phyloP scores from a whole-genome alignment of 2,113 vertebrate species.

The Romanogobio albipinnatus region DNA sequence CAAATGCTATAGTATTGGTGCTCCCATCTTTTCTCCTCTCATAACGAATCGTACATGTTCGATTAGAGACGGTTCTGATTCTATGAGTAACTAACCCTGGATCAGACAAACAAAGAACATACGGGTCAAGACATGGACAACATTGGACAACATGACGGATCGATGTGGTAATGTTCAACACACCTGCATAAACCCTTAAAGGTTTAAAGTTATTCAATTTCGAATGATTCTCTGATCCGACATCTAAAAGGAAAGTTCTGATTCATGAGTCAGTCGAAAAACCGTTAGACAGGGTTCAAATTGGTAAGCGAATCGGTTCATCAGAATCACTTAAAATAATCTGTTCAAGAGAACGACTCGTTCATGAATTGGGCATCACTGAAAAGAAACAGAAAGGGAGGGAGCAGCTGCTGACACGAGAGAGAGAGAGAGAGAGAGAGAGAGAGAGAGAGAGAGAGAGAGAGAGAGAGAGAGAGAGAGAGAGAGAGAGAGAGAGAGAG shows the following conservation, averaged over 20 bases:
- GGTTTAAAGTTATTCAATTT: background rate
- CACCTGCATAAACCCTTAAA: too few species aligned
- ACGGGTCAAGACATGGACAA: too few species aligned
- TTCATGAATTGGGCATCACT: slow-evolving; percentile 18
- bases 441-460: slow-evolving; percentile 47
- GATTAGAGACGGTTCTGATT: too few species aligned
- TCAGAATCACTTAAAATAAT: background rate
- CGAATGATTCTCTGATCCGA: background rate
- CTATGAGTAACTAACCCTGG: too few species aligned
- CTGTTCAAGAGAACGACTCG: background rate
- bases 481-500: slow-evolving; percentile 51
- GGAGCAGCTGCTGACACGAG: slow-evolving; percentile 63
- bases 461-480: slow-evolving; percentile 55
- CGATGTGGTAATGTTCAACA: too few species aligned
- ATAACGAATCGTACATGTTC: too few species aligned
- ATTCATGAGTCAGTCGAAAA: background rate
- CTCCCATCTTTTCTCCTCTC: too few species aligned
- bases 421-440: slow-evolving; percentile 45
- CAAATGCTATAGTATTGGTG: too few species aligned
- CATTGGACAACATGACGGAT: too few species aligned
- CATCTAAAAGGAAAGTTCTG: background rate
- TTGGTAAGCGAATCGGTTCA: background rate
- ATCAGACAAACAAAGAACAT: too few species aligned
- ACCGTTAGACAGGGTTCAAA: background rate
- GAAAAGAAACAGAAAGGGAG: slow-evolving; percentile 32